Conservation (phyloP, 2,888 invertebrate genomes). For the Napeogenes inachia region DNA sequence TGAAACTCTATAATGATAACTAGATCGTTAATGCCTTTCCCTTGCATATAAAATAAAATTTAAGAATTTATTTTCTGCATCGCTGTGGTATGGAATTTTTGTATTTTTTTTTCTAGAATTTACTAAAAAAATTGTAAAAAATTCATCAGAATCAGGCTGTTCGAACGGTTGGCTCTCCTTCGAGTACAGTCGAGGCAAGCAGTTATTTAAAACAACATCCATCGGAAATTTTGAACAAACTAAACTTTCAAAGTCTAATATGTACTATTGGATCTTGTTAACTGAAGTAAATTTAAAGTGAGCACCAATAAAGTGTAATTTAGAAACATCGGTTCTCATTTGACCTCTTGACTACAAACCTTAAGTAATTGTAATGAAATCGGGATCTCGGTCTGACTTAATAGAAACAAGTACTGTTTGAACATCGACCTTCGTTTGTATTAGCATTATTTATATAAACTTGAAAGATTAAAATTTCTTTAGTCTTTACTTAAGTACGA, state of each 20-base stretch:
- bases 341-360: conserved; percentile 24
- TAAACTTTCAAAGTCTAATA: conserved; percentile 30
- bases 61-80: too few species aligned
- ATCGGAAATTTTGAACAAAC: conserved; percentile 33
- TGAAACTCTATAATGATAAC: conserved; percentile 44
- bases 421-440: conserved; percentile 12
- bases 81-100: too few species aligned
- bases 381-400: conserved; percentile 27
- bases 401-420: conserved; percentile 22
- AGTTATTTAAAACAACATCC: conserved; percentile 30
- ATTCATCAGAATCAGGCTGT: not conserved
- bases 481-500: conserved; percentile 6
- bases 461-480: conserved; percentile 7
- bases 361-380: conserved; percentile 31
- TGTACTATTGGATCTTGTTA: conserved; percentile 31
- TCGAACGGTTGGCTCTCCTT: conserved; percentile 9
- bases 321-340: conserved; percentile 28
- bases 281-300: conserved; percentile 29
- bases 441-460: conserved; percentile 8
- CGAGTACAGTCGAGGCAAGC: conserved; percentile 22
- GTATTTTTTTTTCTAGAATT: too few species aligned
- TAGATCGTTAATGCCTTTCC: conserved; percentile 26
- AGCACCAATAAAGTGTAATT: conserved; percentile 26
- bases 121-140: too few species aligned
- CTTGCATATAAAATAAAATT: too few species aligned